Conservation (phyloP, 2,797 vertebrate species). For the Margarornis squamiger region DNA sequence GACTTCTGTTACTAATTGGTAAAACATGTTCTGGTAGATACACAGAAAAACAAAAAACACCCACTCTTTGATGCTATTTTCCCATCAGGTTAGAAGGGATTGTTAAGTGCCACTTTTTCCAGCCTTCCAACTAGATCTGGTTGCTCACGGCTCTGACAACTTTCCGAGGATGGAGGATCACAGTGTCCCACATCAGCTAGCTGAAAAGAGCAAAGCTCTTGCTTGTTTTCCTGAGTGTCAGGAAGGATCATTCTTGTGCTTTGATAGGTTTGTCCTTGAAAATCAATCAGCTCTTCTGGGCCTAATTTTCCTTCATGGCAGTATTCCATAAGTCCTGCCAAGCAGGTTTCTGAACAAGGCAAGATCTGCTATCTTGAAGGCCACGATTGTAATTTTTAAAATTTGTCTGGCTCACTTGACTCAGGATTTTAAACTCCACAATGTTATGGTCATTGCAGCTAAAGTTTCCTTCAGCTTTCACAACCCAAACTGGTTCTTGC, state of each 20-base stretch:
- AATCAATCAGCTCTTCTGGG: background rate
- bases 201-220: background rate
- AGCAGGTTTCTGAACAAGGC: background rate
- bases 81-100: background rate
- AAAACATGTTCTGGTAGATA: background rate
- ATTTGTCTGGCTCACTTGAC: background rate
- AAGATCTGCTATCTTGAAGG: background rate
- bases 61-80: background rate
- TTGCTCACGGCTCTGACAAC: background rate
- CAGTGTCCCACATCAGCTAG: background rate
- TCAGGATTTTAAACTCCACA: background rate
- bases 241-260: background rate
- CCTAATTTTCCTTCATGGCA: background rate
- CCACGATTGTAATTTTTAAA: background rate
- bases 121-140: background rate
- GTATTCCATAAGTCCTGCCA: background rate
- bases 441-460: background rate
- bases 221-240: background rate
- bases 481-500: background rate
- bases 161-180: background rate
- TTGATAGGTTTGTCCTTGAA: background rate
- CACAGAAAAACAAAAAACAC: background rate
- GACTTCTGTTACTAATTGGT: background rate
- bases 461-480: background rate
- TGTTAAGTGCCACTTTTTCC: background rate